Evolutionary conservation across 2,797 vertebrate genomes (phyloP), one percentile per base, ranked within the genome.

Genomic region (Tangara arthus): DNA sequence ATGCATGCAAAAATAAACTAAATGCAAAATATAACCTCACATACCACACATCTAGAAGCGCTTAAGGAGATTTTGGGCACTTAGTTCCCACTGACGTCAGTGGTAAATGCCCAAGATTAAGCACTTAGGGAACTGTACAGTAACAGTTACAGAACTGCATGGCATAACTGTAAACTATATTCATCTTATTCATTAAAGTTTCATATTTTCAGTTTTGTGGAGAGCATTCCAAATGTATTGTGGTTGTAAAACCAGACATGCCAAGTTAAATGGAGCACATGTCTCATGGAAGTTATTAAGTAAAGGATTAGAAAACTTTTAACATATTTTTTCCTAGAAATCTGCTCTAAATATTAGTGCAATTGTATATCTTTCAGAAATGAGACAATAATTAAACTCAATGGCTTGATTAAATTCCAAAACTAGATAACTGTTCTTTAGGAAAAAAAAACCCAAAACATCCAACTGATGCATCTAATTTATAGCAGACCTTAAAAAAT

Each of bases 401-500:
- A 73, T 93, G 28, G 49, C 59, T 90, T 87, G 63, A 96, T 71
- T 93, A 91, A 68, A 91, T 59, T 87, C 90, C 63, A 57, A 92
- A 93, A 86, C 32, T 55, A 46, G 35, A 69, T 89, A 97, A 94
- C 5, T n/a, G 10, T 55, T 70, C 66, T 85, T 91, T 32, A 83
- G 57, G 55, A 2, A 13, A 35, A 70, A 70, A 89, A 94, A 35
- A 0, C 6, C 20, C 17, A 35, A 88, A 82, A 68, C 41, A 57
- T 56, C 49, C 68, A 66, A 47, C 27, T 83, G 26, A 79, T 70
- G 47, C 65, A 73, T 57, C 53, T 87, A 83, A 93, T 95, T 93
- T 92, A 94, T 37, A 96, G 39, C 59, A 82, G 56, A 44, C 16
- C 87, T 94, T 92, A 82, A 93, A 96, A 76, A 95, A 71, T 73